These are phyloP conservation scores for honey bee (Apis mellifera) DNA, from an alignment of 1,140 invertebrate species.

Conservation along the genomic window DNA sequence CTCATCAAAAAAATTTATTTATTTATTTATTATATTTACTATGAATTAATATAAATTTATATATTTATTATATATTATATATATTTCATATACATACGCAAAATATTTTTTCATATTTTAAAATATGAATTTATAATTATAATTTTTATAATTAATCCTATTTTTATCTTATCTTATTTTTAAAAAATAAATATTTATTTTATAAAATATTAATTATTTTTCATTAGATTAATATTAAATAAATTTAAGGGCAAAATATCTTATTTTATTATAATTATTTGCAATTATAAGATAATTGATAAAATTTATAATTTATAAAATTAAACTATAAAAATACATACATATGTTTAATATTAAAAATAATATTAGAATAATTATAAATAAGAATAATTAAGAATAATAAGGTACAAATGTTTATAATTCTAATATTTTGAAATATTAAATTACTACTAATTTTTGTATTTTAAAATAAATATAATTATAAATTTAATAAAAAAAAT, in stretches of 20 bases:
- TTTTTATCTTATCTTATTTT: too few relatives aligned
- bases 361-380: too few relatives aligned
- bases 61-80: neutral
- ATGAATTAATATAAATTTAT: too few relatives aligned
- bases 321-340: neutral
- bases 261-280: neutral
- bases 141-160: neutral
- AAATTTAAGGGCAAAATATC: neutral
- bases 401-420: neutral
- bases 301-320: too few relatives aligned
- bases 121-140: neutral
- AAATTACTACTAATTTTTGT: neutral
- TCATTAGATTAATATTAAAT: neutral
- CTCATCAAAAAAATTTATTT: neutral
- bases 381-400: neutral
- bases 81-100: neutral
- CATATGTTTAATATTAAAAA: too few relatives aligned
- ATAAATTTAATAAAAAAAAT: constrained; percentile 8
- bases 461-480: neutral
- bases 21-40: too few relatives aligned
- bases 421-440: neutral
- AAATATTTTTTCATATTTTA: neutral
- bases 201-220: neutral
- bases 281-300: neutral
- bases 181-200: neutral